Evolutionary conservation across 2,113 vertebrate genomes (phyloP), one percentile per base, ranked within the genome.

Genomic region (Calyptomena viridis): DNA sequence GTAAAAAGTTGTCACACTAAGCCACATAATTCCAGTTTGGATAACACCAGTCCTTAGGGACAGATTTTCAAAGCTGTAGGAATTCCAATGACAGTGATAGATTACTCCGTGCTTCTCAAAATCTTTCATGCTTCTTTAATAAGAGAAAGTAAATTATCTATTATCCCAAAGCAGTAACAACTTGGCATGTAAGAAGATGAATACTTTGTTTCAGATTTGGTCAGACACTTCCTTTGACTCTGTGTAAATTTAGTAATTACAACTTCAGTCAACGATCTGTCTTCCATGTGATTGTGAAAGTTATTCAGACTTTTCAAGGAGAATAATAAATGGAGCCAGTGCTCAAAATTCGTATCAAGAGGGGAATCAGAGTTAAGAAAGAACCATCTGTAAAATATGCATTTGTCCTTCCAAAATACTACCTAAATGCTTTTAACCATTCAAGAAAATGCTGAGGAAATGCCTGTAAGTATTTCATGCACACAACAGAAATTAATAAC

Each of bases 81-180:
- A 90, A 68, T 93, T 71, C 82, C 91, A 49, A n/a, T 96, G 92
- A 78, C 90, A 53, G 71, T 92, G 93, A 89, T 93, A 60, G 37
- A 92, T 96, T 92, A 64, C 66, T 94, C 20, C 0, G 1, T 84
- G 59, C 56, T 31, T 87, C 66, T 66, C 46, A 76, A 89, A 87
- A 81, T 78, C 37, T 79, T 67, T 81, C 22, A 25, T 87, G 23
- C 59, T 92, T 87, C 58, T 87, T 40, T 91, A 89, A 58, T 52
- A 68, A 6, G 7, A 35, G 33, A 78, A 50, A 91, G 76, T 89
- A 47, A 75, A 49, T 94, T 87, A 75, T 84, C 60, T 89, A 12
- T 84, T 93, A 84, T 71, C 59, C 68, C 56, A 24, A 71, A 92
- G 40, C 47, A 86, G 80, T 37, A 74, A 72, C 46, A 66, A 15